Percentiles rank a stretch among this genome's conserved stretches.
phyloP scores from a whole-genome alignment of 2,113 vertebrate species.

The Vulpes lagopus region DNA sequence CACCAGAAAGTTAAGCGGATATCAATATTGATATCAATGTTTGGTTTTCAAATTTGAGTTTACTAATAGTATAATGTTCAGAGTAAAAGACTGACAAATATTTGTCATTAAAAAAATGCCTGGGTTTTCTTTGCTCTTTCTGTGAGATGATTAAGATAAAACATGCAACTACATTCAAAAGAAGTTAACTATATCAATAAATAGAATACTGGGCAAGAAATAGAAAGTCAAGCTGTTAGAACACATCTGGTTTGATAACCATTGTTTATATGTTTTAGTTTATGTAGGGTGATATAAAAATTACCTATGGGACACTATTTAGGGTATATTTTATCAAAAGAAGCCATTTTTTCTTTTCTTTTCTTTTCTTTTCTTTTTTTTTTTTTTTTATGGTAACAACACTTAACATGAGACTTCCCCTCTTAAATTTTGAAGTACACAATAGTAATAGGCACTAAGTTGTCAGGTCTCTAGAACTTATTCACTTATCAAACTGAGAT shows the following conservation, averaged over 20 bases:
- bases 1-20: not conserved
- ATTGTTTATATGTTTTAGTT: not conserved
- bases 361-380: not conserved
- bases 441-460: not conserved
- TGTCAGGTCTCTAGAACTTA: not conserved
- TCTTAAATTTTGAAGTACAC: not conserved
- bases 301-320: not conserved
- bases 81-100: not conserved
- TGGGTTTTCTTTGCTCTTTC: not conserved
- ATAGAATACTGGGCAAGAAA: not conserved
- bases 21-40: not conserved
- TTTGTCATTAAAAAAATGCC: not conserved
- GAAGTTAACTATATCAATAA: not conserved
- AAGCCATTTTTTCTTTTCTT: not conserved
- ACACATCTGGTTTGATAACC: not conserved
- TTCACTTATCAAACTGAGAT: not conserved
- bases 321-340: not conserved
- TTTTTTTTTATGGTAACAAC: not conserved
- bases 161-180: not conserved
- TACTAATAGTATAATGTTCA: not conserved
- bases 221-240: not conserved
- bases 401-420: not conserved
- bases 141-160: not conserved
- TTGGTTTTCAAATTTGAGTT: not conserved
- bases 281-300: not conserved